Evolutionary conservation across 2,888 invertebrate species (phyloP).

Genomic region (Pardosa pseudoannulata): DNA sequence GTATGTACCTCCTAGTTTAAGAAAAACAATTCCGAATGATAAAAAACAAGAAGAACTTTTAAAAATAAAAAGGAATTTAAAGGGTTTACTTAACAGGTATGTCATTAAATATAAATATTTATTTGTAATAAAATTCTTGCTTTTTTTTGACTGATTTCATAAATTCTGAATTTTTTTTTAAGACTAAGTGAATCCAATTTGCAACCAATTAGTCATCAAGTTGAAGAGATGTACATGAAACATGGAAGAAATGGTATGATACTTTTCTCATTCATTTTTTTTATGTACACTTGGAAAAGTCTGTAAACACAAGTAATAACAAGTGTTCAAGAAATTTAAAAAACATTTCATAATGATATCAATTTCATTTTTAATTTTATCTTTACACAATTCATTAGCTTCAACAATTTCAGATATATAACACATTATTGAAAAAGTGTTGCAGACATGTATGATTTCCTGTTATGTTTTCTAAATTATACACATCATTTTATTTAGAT

Average conservation of each 20-base stretch:
- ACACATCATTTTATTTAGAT: too few species aligned
- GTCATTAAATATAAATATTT: background rate
- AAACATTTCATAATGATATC: too few species aligned
- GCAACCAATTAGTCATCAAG: constrained; percentile 84
- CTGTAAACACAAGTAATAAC: too few species aligned
- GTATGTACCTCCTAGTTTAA: constrained; percentile 90
- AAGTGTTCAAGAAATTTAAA: too few species aligned
- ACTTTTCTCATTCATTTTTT: too few species aligned
- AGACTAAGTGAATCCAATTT: constrained; percentile 90
- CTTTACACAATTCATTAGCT: too few species aligned
- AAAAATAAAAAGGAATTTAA: constrained; percentile 87
- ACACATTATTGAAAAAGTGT: too few species aligned
- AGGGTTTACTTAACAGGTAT: constrained; percentile 88
- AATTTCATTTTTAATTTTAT: too few species aligned
- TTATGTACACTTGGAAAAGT: too few species aligned
- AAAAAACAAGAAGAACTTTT: constrained; percentile 79
- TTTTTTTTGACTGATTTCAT: background rate
- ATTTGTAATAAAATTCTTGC: background rate
- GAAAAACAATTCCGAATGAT: constrained; percentile 79
- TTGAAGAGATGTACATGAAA: constrained; percentile 77
- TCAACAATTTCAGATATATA: too few species aligned
- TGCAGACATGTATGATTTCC: too few species aligned
- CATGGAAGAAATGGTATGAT: constrained; percentile 80
- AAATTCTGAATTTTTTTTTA: background rate
- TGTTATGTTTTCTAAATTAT: too few species aligned